Base-by-base conservation (phyloP, 64 coral and sea anemone genomes). In the Trachythela sp. region DNA sequence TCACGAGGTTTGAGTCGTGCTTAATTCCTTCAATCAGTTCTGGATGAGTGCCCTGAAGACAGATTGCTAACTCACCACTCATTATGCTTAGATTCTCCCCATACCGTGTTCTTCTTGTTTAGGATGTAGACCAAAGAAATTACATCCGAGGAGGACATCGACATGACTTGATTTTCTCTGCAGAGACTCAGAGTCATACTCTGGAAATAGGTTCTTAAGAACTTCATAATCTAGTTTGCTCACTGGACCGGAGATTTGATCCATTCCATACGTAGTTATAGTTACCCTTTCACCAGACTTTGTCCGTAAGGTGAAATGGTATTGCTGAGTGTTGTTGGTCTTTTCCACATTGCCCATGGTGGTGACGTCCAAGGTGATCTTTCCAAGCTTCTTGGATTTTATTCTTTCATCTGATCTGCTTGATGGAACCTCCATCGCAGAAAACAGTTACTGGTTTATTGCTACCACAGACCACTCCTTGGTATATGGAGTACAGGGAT, bases 391-490 rank as follows among this genome's bases (percentile, higher is more conserved):
- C 33, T 37, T 35, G 34, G 75, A n/a, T 37, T 37, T 80, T 10
- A 80, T 80, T 35, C 33, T 35, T 0, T 80, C 31, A n/a, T n/a
- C n/a, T n/a, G n/a, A 37, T n/a, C 75, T 6, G 75, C 75, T 18
- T 8, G 71, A 17, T 80, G 13, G 75, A 80, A 9, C 75, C 75
- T 80, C 75, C 75, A 80, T 80, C 75, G 20, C 75, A 80, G 75
- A 80, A 80, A 9, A 80, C 37, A 5, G 75, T 80, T 80, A 38
- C 26, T 35, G 33, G 0, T 36, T 80, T 80, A 2, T 39, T 80
- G 34, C 75, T 80, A 0, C 75, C 75, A 35, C 33, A 36, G 4
- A 80, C 75, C 13, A 29, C 34, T 29, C 27, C 33, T 80, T 80
- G 31, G 33, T 80, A 80, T 37, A 80, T 80, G 1, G 75, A 9